Conservation (phyloP, 2,797 vertebrate species). For the Bovichtus variegatus region DNA sequence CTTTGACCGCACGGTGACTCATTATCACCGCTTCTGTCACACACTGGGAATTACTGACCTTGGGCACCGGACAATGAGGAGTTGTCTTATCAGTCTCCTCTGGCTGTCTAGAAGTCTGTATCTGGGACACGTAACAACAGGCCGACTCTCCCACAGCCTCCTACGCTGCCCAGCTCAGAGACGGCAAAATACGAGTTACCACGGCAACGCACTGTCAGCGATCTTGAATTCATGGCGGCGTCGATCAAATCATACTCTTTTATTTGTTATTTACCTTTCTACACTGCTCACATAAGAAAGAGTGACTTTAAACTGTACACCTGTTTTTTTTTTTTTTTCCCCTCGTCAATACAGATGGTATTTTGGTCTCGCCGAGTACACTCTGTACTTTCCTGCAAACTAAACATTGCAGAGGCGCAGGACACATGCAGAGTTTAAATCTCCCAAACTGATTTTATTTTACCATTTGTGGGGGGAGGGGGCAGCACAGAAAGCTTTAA, state of each 20-base stretch:
- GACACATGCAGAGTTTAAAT: constrained; percentile 3
- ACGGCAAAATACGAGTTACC: constrained; percentile 13
- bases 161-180: constrained; percentile 24
- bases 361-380: constrained; percentile 34
- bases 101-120: constrained; percentile 37
- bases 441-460: constrained; percentile 5
- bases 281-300: constrained; percentile 14
- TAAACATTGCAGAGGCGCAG: constrained; percentile 26
- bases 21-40: constrained; percentile 77
- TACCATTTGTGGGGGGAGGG: neutral
- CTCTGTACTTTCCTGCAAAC: constrained; percentile 40
- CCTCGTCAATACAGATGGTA: constrained; percentile 37
- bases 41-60: constrained; percentile 80
- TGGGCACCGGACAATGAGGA: constrained; percentile 78
- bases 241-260: constrained; percentile 9
- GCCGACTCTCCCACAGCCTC: constrained; percentile 67
- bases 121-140: constrained; percentile 70
- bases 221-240: neutral
- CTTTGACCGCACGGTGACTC: constrained; percentile 61
- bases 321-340: constrained; percentile 18
- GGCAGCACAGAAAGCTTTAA: neutral
- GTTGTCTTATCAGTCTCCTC: constrained; percentile 79
- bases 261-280: constrained; percentile 6
- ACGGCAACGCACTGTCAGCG: neutral
- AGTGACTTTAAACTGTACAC: constrained; percentile 5